Base-by-base conservation (phyloP, 2,113 vertebrate genomes). In the Heliornis fulica region DNA sequence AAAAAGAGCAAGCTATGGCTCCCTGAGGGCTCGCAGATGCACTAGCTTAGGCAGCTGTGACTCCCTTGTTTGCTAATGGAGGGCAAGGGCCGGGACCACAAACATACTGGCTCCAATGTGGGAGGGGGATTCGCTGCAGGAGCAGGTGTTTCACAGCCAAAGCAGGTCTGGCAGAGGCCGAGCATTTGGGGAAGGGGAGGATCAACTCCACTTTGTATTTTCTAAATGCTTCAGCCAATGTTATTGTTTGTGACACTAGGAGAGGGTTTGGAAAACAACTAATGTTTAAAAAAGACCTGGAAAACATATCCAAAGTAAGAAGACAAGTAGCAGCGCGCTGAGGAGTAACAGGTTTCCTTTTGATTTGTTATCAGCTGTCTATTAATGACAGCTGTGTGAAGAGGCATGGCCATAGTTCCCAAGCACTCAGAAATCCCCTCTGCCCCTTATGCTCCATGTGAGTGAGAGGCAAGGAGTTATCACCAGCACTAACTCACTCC, bases 81-180 rank as follows among this genome's bases (percentile, higher is more conserved):
- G 84, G 45, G 28, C 31, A 16, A 70, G 41, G 25, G 36, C 16
- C 11, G 9, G 83, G 29, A 15, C 26, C 71, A 32, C 45, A 71
- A 69, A 36, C 13, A 17, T 41, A 29, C 9, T 83, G 68, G 31
- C 34, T 81, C 43, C 91, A 78, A 72, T 50, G 29, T 0, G 5
- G 46, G 32, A 84, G 43, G 89, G 13, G 25, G 12, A n/a, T 84
- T 63, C 0, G 0, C 22, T 2, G 4, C 0, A 2, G 80, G 26
- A 76, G 25, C 48, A 82, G 40, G 53, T 75, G 61, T 51, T 82
- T 23, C 2, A 0, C 41, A 45, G 56, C 3, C 15, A 92, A 89
- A 92, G 36, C 72, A 41, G 66, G 26, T 31, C 69, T 82, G 69
- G 20, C 76, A 89, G 51, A 78, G 92, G 23, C 3, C 0, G 1